Percentiles rank a stretch among this genome's conserved stretches.
Conservation (phyloP, 2,888 invertebrate species). For the Melitaea athalia region DNA sequence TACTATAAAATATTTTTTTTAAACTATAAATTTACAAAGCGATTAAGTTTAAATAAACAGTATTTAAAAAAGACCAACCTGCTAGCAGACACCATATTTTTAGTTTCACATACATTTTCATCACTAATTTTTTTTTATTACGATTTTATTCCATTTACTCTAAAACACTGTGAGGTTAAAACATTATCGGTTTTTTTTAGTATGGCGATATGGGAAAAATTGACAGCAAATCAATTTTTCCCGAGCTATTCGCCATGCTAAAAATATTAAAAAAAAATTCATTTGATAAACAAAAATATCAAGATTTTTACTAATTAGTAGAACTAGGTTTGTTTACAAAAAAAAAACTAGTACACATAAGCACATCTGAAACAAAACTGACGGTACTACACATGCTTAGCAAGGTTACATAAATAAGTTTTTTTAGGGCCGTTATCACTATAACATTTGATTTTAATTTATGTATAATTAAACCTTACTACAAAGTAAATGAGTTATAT, state of each 20-base stretch:
- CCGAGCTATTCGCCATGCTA: too few relatives aligned
- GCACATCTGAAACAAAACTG: background rate
- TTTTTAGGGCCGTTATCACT: background rate
- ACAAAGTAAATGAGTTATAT: too few relatives aligned
- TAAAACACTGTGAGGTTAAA: background rate
- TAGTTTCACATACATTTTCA: background rate
- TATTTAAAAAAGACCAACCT: background rate
- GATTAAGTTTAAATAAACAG: too few relatives aligned
- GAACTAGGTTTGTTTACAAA: background rate
- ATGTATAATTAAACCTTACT: background rate
- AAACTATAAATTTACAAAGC: too few relatives aligned
- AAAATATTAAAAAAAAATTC: too few relatives aligned
- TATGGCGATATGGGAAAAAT: background rate
- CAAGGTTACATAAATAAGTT: background rate
- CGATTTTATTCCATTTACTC: background rate
- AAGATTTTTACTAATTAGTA: background rate
- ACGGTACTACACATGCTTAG: background rate
- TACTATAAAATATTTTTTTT: too few relatives aligned
- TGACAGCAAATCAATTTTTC: background rate
- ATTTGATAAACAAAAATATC: background rate
- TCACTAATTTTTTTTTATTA: background rate
- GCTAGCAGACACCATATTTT: background rate
- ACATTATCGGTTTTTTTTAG: background rate
- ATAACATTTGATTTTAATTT: background rate
- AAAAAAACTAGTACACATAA: constrained; percentile 4